These are phyloP conservation scores for Tachina fera DNA, from an alignment of 2,888 invertebrate genomes.

Conservation along the genomic window DNA sequence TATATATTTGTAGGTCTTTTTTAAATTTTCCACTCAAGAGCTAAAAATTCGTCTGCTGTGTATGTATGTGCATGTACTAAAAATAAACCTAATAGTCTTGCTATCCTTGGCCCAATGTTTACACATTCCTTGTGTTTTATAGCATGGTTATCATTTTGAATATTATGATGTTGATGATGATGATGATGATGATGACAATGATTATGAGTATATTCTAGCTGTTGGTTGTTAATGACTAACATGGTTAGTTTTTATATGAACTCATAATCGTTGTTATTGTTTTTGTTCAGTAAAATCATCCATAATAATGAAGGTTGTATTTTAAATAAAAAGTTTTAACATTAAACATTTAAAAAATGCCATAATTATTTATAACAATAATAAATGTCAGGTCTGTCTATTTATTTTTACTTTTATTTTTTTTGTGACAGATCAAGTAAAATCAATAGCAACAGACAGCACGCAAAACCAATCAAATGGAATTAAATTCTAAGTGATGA, in stretches of 20 bases:
- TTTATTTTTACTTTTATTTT: no score
- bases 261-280: conserved; percentile 12
- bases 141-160: not conserved
- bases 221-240: not conserved
- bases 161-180: conserved; percentile 3
- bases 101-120: conserved; percentile 68
- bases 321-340: not conserved
- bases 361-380: not conserved
- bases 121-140: conserved; percentile 29
- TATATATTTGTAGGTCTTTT: no score
- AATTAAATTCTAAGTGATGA: no score
- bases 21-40: no score
- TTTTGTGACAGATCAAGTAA: no score
- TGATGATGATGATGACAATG: not conserved
- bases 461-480: no score
- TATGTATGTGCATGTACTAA: not conserved
- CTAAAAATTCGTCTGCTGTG: not conserved
- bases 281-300: conserved; percentile 20
- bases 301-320: conserved; percentile 19
- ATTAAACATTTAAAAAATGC: conserved; percentile 15
- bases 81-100: conserved; percentile 62
- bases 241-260: not conserved
- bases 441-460: no score
- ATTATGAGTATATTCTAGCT: conserved; percentile 4
- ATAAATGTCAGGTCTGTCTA: not conserved